Evolutionary conservation across 2,797 vertebrate species (phyloP), one percentile per base, ranked within the genome.

Genomic region (Cirrhinus mrigala): DNA sequence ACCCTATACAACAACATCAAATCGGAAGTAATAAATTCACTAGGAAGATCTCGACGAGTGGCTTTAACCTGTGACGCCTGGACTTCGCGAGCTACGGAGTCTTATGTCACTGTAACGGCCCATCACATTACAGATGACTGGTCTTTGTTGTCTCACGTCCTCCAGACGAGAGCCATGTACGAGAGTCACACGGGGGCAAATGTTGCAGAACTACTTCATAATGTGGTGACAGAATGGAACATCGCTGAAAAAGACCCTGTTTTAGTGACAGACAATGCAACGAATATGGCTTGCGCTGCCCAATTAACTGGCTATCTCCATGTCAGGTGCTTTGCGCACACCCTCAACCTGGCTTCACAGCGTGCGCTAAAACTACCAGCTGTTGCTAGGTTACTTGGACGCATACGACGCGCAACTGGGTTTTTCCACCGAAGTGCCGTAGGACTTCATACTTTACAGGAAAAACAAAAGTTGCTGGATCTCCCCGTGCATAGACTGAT

Each of bases 381-480:
- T 52, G 81, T 79, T 18, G 60, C 37, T 14, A 69, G 70, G 40
- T 56, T 81, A 68, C 70, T 81, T 2, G 78, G 82, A 78, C 37
- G 62, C 60, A 60, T 84, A 20, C 9, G 83, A 69, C 52, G 18
- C 12, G 52, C 74, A 10, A 83, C 69, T 54, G 79, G 52, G 52
- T 56, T 56, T 56, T 56, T 56, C 62, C 60, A 75, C 15, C 66
- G 33, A 80, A 87, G 82, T 68, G 24, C 86, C 10, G 33, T 11
- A 74, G 66, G 16, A 58, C 66, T 62, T 46, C 76, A 66, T 81
- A 82, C 12, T 68, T 60, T 85, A 68, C 24, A 81, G 46, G 20
- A 84, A 81, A 87, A 73, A 79, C 66, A 84, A 29, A 84, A 75
- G 77, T 66, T 84, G 27, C 68, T 84, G 44, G 50, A 81, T 22